These are phyloP conservation scores for Yponomeuta malinellus DNA, from an alignment of 2,888 invertebrate genomes.

Conservation along the genomic window DNA sequence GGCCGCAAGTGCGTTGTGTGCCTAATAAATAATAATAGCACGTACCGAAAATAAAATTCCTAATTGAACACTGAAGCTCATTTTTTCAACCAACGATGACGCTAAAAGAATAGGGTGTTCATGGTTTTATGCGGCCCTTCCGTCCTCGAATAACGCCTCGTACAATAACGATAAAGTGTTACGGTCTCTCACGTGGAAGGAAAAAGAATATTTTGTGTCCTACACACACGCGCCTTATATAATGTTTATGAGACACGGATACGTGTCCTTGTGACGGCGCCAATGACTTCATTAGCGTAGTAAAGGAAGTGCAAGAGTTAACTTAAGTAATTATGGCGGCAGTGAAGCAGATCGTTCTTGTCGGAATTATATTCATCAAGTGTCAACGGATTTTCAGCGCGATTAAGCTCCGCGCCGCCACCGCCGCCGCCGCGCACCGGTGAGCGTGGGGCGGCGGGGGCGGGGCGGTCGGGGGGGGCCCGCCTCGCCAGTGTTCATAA, in stretches of 20 bases:
- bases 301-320: neutral
- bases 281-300: neutral
- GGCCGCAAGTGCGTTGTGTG: no score
- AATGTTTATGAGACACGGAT: neutral
- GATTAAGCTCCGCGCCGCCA: neutral
- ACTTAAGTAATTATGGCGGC: neutral
- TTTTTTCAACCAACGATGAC: slow-evolving; percentile 28
- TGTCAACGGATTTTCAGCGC: slow-evolving; percentile 2
- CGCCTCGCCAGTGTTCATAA: neutral
- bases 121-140: slow-evolving; percentile 60
- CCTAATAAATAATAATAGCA: neutral
- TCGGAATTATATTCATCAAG: neutral
- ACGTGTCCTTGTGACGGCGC: neutral
- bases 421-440: neutral
- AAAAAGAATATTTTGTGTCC: neutral
- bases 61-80: neutral
- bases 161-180: slow-evolving; percentile 63
- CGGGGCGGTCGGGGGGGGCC: neutral
- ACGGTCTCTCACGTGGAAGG: slow-evolving; percentile 34
- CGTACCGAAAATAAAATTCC: neutral
- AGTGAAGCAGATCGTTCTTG: neutral
- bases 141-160: slow-evolving; percentile 53
- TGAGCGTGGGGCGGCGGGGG: neutral
- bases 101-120: slow-evolving; percentile 50
- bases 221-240: neutral